Base-by-base conservation (phyloP, 2,888 invertebrate genomes). In the Acanthosepion lycidas region DNA sequence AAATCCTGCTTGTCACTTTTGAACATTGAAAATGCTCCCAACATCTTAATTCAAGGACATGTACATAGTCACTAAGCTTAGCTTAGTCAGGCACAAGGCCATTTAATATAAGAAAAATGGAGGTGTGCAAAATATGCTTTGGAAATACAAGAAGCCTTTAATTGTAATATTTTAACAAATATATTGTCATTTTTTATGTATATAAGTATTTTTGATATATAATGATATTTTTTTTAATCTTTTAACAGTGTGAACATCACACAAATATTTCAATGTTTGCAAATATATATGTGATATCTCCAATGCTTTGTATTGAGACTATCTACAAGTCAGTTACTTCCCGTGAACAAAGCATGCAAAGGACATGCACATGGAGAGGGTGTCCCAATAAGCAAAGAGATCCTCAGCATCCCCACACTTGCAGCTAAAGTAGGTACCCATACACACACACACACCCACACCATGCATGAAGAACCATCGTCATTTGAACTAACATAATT, bases 141-240 rank as follows among this genome's bases (percentile, higher is more conserved):
- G 78, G 78, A n/a, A 78, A 78, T 78, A 78, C 78, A 78, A 78
- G 78, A 78, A 78, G 78, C 78, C 78, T 78, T 78, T 18, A 78
- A n/a, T 78, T 78, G n/a, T 78, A 78, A 78, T 78, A 78, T n/a
- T 78, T n/a, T n/a, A 78, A 78, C 78, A 78, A 78, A 78, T 78
- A 78, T 78, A 28, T n/a, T n/a, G 8, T 78, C 23, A 59, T 59
- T 78, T 78, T 78, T 78, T 78, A 42, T 42, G 42, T 78, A 78
- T 78, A 78, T 18, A 78, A n/a, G n/a, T 33, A 78, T 78, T 78
- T 78, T 78, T n/a, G n/a, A 9, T 33, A 2, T 33, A 33, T 33
- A 33, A 23, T 9, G n/a, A 78, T 33, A 15, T n/a, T 33, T n/a
- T 78, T 78, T 33, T n/a, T 2, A 33, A n/a, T n/a, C n/a, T 78